Evolutionary conservation across 2,888 invertebrate species (phyloP), one percentile per base, ranked within the genome.

Genomic region (Andrena marginata): DNA sequence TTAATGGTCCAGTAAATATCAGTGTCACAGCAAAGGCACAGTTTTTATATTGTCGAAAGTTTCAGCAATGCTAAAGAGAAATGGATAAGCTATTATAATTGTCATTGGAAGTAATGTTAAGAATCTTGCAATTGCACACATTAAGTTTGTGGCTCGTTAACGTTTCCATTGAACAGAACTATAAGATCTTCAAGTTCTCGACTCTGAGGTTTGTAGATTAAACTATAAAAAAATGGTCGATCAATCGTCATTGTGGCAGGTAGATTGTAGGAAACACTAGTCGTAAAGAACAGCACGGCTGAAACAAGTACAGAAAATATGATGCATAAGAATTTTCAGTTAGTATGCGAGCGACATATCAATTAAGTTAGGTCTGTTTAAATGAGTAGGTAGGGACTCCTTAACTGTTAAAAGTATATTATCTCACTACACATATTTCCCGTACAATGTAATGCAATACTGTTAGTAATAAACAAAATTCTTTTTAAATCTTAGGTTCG

Each of bases 1-100:
- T n/a, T 20, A 13, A 80, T 70, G 16, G 59, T 29, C 82, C 80
- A 33, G 20, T 23, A 13, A 87, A 86, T 26, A 88, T 29, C 0
- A 33, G 10, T 51, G 54, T 5, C 23, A 29, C 20, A 13, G 59
- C 2, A 2, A n/a, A 6, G 0, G 10, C 16, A 56, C 16, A 20
- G 33, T n/a, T 49, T 31, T 7, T 31, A 62, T 6, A 16, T 74
- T 13, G 6, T 35, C 2, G 29, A 0, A 7, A 16, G 13, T 13
- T 7, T 72, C 84, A 7, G 73, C 3, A 29, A 85, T 78, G 13
- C 6, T 75, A 72, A 60, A 84, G 63, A 51, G 10, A 63, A 85
- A 85, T 59, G 82, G 69, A 23, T 35, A 64, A 56, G 82, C n/a
- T 13, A 82, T 29, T 6, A 0, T 7, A 42, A 82, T 29, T n/a